Percentiles rank a stretch among this genome's conserved stretches.
These are phyloP conservation scores for Leiothrix lutea DNA, from an alignment of 2,113 vertebrate genomes.

Conservation along the genomic window DNA sequence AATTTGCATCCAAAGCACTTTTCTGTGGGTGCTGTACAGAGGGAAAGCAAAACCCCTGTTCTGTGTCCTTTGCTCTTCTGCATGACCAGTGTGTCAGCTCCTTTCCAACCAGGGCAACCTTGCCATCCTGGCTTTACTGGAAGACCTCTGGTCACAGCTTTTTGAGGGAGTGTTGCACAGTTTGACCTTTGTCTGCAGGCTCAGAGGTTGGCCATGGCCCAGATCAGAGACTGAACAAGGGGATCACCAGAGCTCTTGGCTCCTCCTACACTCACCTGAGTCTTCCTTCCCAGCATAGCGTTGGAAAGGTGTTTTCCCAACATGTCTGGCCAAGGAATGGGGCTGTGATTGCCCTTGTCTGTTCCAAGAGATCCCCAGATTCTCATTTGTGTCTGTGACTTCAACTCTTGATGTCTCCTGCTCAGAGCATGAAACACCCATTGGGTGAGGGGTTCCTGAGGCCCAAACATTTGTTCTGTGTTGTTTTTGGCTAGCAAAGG, in stretches of 20 bases:
- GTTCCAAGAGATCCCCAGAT: not conserved
- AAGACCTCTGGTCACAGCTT: not conserved
- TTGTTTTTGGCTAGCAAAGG: too few relatives aligned
- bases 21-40: not conserved
- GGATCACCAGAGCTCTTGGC: not conserved
- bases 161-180: not conserved
- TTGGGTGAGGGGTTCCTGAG: rapidly evolving
- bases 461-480: too few relatives aligned
- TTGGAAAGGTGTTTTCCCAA: not conserved
- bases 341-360: not conserved
- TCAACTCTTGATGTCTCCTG: not conserved
- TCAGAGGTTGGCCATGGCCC: not conserved
- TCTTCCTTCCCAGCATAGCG: not conserved
- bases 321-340: rapidly evolving
- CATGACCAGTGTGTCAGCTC: not conserved
- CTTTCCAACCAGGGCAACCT: not conserved
- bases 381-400: not conserved
- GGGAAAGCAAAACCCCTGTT: not conserved
- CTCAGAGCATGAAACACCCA: not conserved
- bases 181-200: not conserved
- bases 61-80: rapidly evolving
- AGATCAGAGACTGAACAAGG: not conserved
- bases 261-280: not conserved
- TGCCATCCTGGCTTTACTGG: not conserved
- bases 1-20: not conserved